phyloP scores from a whole-genome alignment of 2,888 invertebrate genomes.

The Leptodirus hochenwartii region DNA sequence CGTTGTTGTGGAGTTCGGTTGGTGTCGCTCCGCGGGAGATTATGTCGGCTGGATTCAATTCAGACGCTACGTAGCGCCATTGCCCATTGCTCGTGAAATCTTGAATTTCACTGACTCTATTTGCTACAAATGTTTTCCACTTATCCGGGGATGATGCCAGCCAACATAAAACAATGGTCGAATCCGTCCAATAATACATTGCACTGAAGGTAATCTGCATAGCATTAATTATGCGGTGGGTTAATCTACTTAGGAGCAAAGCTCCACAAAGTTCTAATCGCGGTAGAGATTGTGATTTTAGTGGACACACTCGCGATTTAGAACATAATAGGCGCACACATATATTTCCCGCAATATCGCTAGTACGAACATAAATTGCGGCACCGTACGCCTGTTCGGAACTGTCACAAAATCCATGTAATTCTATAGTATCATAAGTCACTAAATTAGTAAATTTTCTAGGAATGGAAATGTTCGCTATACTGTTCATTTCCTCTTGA shows the following conservation, averaged over 20 bases:
- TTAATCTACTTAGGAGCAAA: slow-evolving; percentile 8
- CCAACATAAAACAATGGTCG: slow-evolving; percentile 11
- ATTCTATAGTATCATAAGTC: no score
- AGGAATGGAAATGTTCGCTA: no score
- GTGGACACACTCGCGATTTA: slow-evolving; percentile 12
- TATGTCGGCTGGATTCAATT: slow-evolving; percentile 6
- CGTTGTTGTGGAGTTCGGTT: no score
- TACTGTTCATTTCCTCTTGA: no score
- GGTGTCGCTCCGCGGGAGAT: slow-evolving; percentile 3
- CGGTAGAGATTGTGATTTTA: slow-evolving; percentile 11
- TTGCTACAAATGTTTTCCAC: slow-evolving; percentile 6
- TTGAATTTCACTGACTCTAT: slow-evolving; percentile 5
- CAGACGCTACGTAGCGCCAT: slow-evolving; percentile 6
- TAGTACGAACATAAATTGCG: slow-evolving; percentile 8
- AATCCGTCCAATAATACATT: slow-evolving; percentile 14
- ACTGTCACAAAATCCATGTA: slow-evolving; percentile 10
- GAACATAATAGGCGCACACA: slow-evolving; percentile 9
- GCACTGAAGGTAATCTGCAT: no score
- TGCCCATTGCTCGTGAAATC: slow-evolving; percentile 3
- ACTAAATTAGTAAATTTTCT: no score
- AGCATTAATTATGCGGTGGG: background rate
- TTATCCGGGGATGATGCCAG: background rate
- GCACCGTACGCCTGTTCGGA: slow-evolving; percentile 11
- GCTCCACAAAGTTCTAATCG: slow-evolving; percentile 11
- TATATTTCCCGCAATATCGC: background rate